Base-by-base conservation (phyloP, 2,888 invertebrate genomes). In the Leptarthrus brevirostris region DNA sequence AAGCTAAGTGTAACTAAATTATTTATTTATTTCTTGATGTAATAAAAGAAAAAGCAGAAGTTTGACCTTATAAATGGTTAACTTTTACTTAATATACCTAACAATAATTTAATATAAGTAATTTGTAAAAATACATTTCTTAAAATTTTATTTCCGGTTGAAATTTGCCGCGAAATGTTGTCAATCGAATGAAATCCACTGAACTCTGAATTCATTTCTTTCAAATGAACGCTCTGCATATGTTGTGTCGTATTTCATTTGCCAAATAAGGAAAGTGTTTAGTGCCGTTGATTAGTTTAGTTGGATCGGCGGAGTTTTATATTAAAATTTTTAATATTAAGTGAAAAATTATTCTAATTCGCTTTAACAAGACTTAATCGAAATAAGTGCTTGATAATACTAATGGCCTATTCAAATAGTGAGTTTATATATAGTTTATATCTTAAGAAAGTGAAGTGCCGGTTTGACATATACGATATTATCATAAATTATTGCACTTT, bases 391-490 rank as follows among this genome's bases (percentile, higher is more conserved):
- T 6, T n/a, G 14, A 26, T 10, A 66, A 20, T 1, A 61, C 20
- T 66, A 44, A 74, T 74, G 74, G 74, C 74, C 49, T 74, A 74
- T 69, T 72, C 74, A 18, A 74, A 74, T 44, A 74, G 74, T 74
- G 69, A 72, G 74, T 74, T 26, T 47, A 10, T 36, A n/a, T 70
- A 47, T 20, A 16, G n/a, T 34, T 66, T 54, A 44, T 71, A 64
- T 53, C n/a, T 20, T 36, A 36, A 53, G 20, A 47, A 26, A 64
- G 24, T 49, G 20, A 64, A 64, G 44, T 66, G 56, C 74, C 74
- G 74, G 74, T 72, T n/a, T 22, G 56, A 47, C 52, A 14, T 49
- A 16, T 18, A 24, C 16, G 52, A 49, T 18, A 30, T 34, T n/a
- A n/a, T n/a, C n/a, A 12, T n/a, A n/a, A 69, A 22, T 16, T 34